phyloP scores from a whole-genome alignment of 2,797 vertebrate species.

The Salmo trutta region DNA sequence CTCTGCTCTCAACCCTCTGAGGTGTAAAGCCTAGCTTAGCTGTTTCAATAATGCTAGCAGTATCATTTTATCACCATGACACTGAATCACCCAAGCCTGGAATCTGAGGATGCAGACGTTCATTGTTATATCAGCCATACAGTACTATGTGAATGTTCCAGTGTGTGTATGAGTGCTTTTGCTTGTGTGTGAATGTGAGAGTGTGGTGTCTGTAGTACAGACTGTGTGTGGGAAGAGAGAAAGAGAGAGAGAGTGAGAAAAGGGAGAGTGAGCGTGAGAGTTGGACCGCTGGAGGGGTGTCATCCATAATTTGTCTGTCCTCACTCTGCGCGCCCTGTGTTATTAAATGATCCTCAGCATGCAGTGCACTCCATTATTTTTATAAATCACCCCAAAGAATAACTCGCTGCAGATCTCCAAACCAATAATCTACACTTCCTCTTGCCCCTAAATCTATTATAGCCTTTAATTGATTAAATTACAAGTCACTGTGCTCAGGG shows the following conservation, averaged over 20 bases:
- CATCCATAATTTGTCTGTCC: conserved; percentile 52
- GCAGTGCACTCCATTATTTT: conserved; percentile 65
- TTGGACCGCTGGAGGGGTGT: conserved; percentile 37
- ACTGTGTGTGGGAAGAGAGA: conserved; percentile 6
- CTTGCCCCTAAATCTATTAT: conserved; percentile 55
- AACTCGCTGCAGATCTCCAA: conserved; percentile 58
- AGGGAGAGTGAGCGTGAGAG: conserved; percentile 6
- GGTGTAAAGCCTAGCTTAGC: neutral
- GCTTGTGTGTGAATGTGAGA: conserved; percentile 14
- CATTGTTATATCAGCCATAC: conserved; percentile 4
- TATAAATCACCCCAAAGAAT: conserved; percentile 71
- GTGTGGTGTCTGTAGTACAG: conserved; percentile 10
- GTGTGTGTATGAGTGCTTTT: neutral
- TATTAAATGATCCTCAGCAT: conserved; percentile 68
- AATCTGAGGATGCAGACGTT: conserved; percentile 10
- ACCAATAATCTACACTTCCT: conserved; percentile 57
- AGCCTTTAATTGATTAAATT: conserved; percentile 63
- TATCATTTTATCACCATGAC: conserved; percentile 14
- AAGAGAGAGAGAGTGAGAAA: conserved; percentile 21
- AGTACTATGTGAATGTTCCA: neutral
- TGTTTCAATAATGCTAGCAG: conserved; percentile 27
- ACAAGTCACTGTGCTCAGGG: conserved; percentile 22
- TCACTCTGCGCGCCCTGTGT: conserved; percentile 40
- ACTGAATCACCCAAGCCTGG: conserved; percentile 4
- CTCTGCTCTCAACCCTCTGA: conserved; percentile 20